Base-by-base conservation (phyloP, 2,113 vertebrate species). In the Tupaia tana region DNA sequence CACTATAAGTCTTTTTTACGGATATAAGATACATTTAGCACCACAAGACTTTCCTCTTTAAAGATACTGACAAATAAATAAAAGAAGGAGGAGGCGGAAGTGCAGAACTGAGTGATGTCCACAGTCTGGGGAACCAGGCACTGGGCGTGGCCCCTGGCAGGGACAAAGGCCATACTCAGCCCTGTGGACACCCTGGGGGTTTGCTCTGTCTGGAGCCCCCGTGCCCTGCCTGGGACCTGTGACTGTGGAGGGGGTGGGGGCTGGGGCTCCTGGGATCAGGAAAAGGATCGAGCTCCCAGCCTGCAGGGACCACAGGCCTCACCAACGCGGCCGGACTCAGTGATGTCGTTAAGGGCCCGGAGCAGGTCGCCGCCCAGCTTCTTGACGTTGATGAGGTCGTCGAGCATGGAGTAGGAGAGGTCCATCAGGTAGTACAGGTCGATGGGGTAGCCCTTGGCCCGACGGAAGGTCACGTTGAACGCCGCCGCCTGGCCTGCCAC, bases 351-450 rank as follows among this genome's bases (percentile, higher is more conserved):
- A 89, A 99, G 98, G 0, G 99, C 98, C 11, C 11, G 66, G 24
- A 99, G 98, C 31, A 99, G 98, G 31, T 98, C 54, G 0, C 97
- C 95, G 15, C 99, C 99, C 71, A 99, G 98, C 20, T 94, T 98
- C 98, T 99, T 99, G 78, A 99, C 99, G 0, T 99, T 99, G 89
- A 96, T 91, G 94, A 99, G 97, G 95, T 99, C 99, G 24, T 99
- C 99, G 4, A 98, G 97, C 99, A 99, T 99, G 83, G 99, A 99
- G 97, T 99, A 99, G 11, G 99, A 99, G 29, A 99, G 98, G 94
- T 99, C 99, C 99, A 99, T 99, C 85, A 99, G 99, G 95, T 99
- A 99, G 98, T 99, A 99, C n/a, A 99, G 98, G 95, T 99, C 99
- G 9, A 99, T 99, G 43, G 99, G 99, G 95, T 99, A 99, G 29